Base-by-base conservation (phyloP, 2,113 vertebrate genomes). In the Onychostruthus taczanowskii region DNA sequence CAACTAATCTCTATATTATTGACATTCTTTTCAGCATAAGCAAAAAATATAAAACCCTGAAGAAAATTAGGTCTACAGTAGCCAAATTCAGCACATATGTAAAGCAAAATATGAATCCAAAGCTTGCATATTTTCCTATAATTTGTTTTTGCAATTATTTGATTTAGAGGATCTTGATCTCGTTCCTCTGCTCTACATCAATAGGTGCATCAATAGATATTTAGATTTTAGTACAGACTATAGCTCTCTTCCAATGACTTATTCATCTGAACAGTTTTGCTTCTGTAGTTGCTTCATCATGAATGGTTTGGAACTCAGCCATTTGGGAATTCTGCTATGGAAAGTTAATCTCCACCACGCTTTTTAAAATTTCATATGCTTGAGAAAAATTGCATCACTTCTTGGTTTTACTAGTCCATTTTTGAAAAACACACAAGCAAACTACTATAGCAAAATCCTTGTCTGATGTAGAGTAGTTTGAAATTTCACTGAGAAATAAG, bases 31-130 rank as follows among this genome's bases (percentile, higher is more conserved):
- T 28, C 21, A 66, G 22, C 12, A 50, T 8, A 31, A 64, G 12
- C 12, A 58, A 15, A 37, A 58, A 44, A 33, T 23, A 23, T 7
- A 50, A 26, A 15, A 8, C 9, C 0, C 0, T 58, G 31, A 66
- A 50, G 31, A 50, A 56, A 50, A 33, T 23, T 23, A 64, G 21
- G 10, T 28, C 15, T 58, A 37, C 15, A 7, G 10, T 19, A 50
- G 10, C 9, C 43, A 50, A 58, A 88, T 56, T 50, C 18, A 73
- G 18, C 16, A 21, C 5, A 43, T 26, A 37, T 33, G 10, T 37
- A 58, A 58, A 50, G 7, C 12, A 81, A 84, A 79, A 76, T 39
- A 79, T 39, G 26, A 13, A 76, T 72, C 16, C 23, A 73, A 88
- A 86, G 5, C 4, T 6, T 50, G 12, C 4, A n/a, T 7, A 33